Base-by-base conservation (phyloP, 1,140 invertebrate species). In the Sitophilus oryzae region DNA sequence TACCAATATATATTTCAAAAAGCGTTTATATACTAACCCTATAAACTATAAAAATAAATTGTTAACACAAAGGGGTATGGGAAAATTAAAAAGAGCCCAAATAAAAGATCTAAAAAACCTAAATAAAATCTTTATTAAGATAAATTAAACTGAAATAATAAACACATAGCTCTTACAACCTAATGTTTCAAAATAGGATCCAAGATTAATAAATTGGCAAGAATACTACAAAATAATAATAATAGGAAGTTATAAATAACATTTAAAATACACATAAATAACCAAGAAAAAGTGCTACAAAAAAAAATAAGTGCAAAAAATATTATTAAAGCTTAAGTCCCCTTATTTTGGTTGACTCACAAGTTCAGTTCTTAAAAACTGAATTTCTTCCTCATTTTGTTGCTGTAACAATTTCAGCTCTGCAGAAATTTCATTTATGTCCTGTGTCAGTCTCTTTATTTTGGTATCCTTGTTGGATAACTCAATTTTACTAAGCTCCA, bases 401-500 rank as follows among this genome's bases (percentile, higher is more conserved):
- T 74, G 72, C 38, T 78, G 74, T 54, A 81, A 74, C 59, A 78
- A 75, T 71, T 81, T 81, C 18, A 84, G 69, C 65, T 83, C 79
- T 56, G 72, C 71, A 34, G 75, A 79, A 59, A 84, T 74, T 62
- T 81, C 79, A 63, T 84, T 80, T 41, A 83, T 76, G 70, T 85
- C 82, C 52, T 79, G 75, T 3, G 76, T 76, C 63, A 84, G 72
- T 46, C 80, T 72, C 64, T 74, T 73, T 34, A 78, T 75, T 71
- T 78, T 88, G 53, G 81, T 80, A 65, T 87, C 82, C 66, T 85
- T 81, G 61, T 84, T 85, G 37, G 78, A 78, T 46, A 87, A 73
- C 60, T 85, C 83, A 52, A 82, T 76, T 64, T 77, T 81, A 52
- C 79, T 78, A 69, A 86, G 84, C 56, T 85, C 83, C 37, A 88